A percentile compares a stretch with the other conserved stretches of the same genome.
phyloP scores from a whole-genome alignment of 2,888 invertebrate species.

The Mimumesa dahlbomi region DNA sequence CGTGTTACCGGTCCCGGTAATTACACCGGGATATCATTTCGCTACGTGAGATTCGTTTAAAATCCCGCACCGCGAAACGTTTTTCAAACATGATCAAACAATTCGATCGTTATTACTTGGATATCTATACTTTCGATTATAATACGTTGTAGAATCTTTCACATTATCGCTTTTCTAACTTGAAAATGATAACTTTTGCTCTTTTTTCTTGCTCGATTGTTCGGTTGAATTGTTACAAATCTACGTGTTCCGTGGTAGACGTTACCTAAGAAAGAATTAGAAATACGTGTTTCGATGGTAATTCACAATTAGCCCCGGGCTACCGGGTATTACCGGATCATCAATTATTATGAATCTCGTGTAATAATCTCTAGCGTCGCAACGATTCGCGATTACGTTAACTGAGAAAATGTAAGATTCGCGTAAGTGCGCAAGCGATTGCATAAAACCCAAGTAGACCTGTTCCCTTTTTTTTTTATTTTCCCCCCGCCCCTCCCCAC shows the following conservation, averaged over 20 bases:
- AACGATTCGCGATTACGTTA: constrained; percentile 59
- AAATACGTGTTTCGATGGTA: not conserved
- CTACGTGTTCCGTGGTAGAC: too few relatives aligned
- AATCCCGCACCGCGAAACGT: not conserved
- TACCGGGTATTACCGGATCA: not conserved
- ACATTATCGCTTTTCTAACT: too few relatives aligned
- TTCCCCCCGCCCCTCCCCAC: too few relatives aligned
- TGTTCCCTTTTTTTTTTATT: too few relatives aligned
- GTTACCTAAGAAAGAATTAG: not conserved
- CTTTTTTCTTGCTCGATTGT: too few relatives aligned
- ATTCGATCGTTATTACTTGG: too few relatives aligned
- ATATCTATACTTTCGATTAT: too few relatives aligned
- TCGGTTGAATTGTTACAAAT: too few relatives aligned
- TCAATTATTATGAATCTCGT: constrained; percentile 69
- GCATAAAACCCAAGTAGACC: constrained; percentile 60
- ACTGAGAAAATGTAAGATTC: constrained; percentile 26
- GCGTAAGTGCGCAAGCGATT: constrained; percentile 49
- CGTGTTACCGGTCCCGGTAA: too few relatives aligned
- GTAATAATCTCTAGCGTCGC: constrained; percentile 26
- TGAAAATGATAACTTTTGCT: too few relatives aligned
- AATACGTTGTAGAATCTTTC: too few relatives aligned
- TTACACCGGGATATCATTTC: too few relatives aligned
- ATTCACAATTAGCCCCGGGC: not conserved
- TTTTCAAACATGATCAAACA: not conserved
- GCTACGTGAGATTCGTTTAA: not conserved